Evolutionary conservation across 2,113 vertebrate genomes (phyloP).

Genomic region (Ammospiza nelsoni): DNA sequence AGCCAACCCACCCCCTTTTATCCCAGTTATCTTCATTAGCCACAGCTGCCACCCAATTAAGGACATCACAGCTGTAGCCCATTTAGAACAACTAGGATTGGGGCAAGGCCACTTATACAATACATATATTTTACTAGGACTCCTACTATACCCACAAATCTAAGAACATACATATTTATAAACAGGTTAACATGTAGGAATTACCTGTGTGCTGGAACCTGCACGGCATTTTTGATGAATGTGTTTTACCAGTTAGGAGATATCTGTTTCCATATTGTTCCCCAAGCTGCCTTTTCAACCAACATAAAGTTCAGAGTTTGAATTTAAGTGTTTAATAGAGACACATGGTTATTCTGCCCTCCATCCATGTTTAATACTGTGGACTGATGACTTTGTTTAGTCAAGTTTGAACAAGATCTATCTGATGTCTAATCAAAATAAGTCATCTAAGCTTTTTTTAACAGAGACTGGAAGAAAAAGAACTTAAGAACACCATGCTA

Average conservation of each 20-base stretch:
- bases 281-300: background rate
- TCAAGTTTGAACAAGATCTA: background rate
- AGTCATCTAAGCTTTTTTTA: background rate
- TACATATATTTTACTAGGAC: too few relatives aligned
- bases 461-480: background rate
- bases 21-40: too few relatives aligned
- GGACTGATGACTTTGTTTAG: background rate
- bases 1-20: too few relatives aligned
- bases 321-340: background rate
- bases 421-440: background rate
- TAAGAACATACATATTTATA: background rate
- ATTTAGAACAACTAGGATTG: too few relatives aligned
- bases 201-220: background rate
- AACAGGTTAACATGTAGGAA: background rate
- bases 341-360: background rate
- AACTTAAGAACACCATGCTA: background rate
- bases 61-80: too few relatives aligned
- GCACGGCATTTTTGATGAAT: background rate
- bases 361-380: background rate
- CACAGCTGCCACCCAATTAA: too few relatives aligned
- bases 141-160: background rate
- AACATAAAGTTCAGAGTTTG: background rate
- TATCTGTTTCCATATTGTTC: background rate
- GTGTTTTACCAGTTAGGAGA: background rate
- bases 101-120: too few relatives aligned